Evolutionary conservation across 2,797 vertebrate genomes (phyloP), one percentile per base, ranked within the genome.

Genomic region (Gymnothorax reevesii): DNA sequence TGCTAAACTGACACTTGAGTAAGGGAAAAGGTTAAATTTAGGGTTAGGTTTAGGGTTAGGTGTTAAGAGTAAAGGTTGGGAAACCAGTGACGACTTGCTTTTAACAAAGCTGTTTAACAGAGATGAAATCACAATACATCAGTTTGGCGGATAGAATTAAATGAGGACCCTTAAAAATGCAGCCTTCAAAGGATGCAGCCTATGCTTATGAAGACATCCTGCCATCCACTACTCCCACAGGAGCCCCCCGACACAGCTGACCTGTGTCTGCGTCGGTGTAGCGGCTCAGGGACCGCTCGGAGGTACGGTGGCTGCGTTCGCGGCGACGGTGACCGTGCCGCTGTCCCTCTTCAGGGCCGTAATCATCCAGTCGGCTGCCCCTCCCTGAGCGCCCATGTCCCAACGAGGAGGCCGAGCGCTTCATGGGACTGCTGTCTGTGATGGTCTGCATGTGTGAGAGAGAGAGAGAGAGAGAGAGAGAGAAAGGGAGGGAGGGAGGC

Each of bases 191-290:
- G 33, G 33, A 42, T 42, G 33, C 33, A 42, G 33, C 33, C 33
- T 42, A 42, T 2, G 33, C 33, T 1, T 12, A n/a, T n/a, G n/a
- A n/a, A 25, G 25, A 33, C 27, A 49, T 0, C 33, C 13, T 5
- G 12, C 22, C 7, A 9, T 3, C 7, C 80, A n/a, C 55, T 27
- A 1, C 55, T 15, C 80, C 22, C n/a, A 7, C n/a, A 0, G 12
- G 15, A 27, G 59, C 27, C 59, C 57, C 59, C 57, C 33, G 75
- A 85, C 33, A 62, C 42, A 54, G 84, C 90, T 64, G 54, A 98
- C 98, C 97, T 95, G 97, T 97, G 92, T 98, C 98, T 33, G 95
- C 95, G n/a, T 99, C 98, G 0, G 96, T 96, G 92, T 98, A 98
- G 90, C 96, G 97, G 91, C 97, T 96, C 83, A 98, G 94, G 2